Base-by-base conservation (phyloP, 2,797 vertebrate genomes). In the Lagodon rhomboides region DNA sequence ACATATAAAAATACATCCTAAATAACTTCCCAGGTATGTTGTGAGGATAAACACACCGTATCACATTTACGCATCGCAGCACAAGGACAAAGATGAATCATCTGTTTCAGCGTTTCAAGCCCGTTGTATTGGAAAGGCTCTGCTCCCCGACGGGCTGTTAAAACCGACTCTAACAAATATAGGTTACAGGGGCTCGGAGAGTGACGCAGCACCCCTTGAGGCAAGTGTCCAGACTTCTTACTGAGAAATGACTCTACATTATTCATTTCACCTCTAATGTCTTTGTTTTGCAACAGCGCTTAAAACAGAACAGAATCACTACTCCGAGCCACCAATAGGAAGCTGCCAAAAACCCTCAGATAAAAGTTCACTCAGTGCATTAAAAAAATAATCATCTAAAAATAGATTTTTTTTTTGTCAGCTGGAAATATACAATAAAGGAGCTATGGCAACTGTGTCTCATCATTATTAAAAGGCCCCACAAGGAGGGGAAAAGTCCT, bases 201-300 rank as follows among this genome's bases (percentile, higher is more conserved):
- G 79, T 86, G 89, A 92, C 50, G 27, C 81, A 82, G 74, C 53
- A 12, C 47, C 78, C 81, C 82, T 74, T 58, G 79, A 86, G 88
- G 85, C 82, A 75, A 73, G 62, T 86, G 85, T 93, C 90, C 90
- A 89, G 75, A 85, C 79, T 80, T 83, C 82, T 87, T 80, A 82
- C 20, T 58, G 53, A 77, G 75, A 76, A 88, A 86, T 84, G 55
- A 87, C 83, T 90, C 75, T 87, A 78, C 85, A 91, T 91, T 87
- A 91, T 91, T 90, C 63, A 90, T 92, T 91, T 91, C 75, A 84
- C 74, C 83, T 77, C 80, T 81, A 77, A 90, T 82, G 86, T 82
- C 80, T 91, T 90, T 87, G 77, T 85, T 85, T 90, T 74, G 78
- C 71, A 85, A 79, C 63, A 71, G 66, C 43, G 68, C 83, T 81